Evolutionary conservation across 2,113 vertebrate species (phyloP), one percentile per base, ranked within the genome.

Genomic region (Barnardius zonarius): DNA sequence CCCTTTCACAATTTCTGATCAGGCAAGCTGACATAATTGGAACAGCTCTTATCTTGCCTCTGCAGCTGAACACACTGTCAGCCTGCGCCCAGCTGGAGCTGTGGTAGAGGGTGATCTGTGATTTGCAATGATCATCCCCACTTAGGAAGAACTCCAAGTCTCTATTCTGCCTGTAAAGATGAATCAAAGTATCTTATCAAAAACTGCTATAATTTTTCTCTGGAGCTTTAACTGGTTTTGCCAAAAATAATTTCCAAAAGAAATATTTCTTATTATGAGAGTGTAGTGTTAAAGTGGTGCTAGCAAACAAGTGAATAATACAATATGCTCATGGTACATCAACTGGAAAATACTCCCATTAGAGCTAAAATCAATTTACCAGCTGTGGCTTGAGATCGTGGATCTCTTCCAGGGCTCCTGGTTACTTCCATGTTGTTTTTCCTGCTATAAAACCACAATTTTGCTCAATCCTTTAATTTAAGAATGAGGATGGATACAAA

Each of bases 171-270:
- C 75, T 55, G 55, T 18, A 68, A 82, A 82, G 66, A 90, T 20
- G 9, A 90, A 92, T 75, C 51, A 78, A 92, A 94, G 44, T 55
- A 70, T n/a, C 62, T 96, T 91, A 86, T 73, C 70, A 63, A 80
- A 81, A 62, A 75, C 24, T 46, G 52, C 48, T 92, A 94, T 7
- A n/a, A 55, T 51, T 86, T 75, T 72, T 10, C 33, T 94, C 46
- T 30, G 27, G 37, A 88, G n/a, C n/a, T 52, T 64, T 70, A 67
- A 80, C 27, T 51, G 10, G 7, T 78, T 92, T 88, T 83, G 37
- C 17, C 76, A 86, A 96, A 95, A 72, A 37, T 43, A 55, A 77
- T 35, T 86, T 90, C 61, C 48, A 76, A 90, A 88, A 86, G 23
- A 79, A 83, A 23, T 37, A 62, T 20, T 67, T 93, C 86, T 93